Conservation (phyloP, 2,797 vertebrate genomes). For the Vultur gryphus region DNA sequence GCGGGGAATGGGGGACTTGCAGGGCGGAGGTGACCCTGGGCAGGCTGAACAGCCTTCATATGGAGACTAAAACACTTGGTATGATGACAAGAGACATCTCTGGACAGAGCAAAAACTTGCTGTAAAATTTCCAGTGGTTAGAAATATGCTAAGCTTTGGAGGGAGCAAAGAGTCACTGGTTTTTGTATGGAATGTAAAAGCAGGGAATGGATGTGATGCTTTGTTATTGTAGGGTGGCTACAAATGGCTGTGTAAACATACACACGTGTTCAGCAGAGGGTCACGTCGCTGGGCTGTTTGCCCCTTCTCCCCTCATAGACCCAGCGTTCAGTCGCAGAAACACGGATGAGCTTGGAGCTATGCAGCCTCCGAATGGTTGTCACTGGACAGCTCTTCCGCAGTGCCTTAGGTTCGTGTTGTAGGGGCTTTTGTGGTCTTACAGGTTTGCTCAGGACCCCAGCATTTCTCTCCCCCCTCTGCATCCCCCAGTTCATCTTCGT, state of each 20-base stretch:
- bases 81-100: background rate
- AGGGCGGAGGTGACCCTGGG: background rate
- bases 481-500: background rate
- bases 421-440: background rate
- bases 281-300: background rate
- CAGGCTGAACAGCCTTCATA: background rate
- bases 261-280: accelerated
- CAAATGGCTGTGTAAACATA: too few relatives aligned
- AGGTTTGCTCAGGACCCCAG: background rate
- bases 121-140: background rate
- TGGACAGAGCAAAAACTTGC: background rate
- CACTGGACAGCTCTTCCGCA: background rate
- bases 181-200: background rate
- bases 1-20: background rate
- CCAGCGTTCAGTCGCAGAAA: background rate
- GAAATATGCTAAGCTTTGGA: background rate
- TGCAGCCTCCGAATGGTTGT: too few relatives aligned
- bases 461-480: background rate
- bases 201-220: background rate
- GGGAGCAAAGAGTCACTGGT: background rate
- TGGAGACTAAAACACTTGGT: background rate
- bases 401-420: accelerated
- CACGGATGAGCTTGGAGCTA: accelerated
- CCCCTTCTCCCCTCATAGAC: background rate
- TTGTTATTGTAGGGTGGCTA: background rate